phyloP scores from a whole-genome alignment of 30 jellyfish, hydroid and myxozoan genomes.

The Pseudorhiza aurosa region DNA sequence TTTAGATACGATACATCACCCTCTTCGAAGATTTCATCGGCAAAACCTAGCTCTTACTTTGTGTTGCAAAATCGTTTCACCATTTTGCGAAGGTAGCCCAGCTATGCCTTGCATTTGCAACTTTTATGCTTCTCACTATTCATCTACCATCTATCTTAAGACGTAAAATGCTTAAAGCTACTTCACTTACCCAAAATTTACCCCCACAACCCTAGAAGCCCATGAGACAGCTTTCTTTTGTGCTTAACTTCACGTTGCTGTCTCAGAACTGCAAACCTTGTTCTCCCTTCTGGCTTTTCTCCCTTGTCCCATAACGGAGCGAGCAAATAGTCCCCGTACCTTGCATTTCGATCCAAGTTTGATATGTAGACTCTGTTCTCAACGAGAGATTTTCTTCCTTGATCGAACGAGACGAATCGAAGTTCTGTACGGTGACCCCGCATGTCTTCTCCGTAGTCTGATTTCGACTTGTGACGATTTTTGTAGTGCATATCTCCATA shows the following conservation, averaged over 20 bases:
- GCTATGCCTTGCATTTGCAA: too few species aligned
- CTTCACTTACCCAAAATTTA: neutral
- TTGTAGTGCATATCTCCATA: neutral
- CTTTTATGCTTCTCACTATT: too few species aligned
- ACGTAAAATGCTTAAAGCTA: neutral
- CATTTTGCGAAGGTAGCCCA: too few species aligned
- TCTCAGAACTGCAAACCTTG: conserved; percentile 2
- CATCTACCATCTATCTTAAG: too few species aligned
- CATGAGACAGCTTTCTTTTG: conserved; percentile 9
- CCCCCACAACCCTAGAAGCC: conserved; percentile 39
- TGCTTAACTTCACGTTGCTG: neutral
- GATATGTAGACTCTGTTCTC: conserved; percentile 9
- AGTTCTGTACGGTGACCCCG: neutral
- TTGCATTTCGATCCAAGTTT: neutral
- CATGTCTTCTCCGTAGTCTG: neutral
- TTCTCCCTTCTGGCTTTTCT: neutral
- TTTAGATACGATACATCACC: too few species aligned
- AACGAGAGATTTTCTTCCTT: conserved; percentile 1
- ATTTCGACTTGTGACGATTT: neutral
- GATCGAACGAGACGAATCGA: conserved; percentile 24
- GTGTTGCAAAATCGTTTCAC: too few species aligned
- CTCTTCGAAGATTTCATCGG: too few species aligned
- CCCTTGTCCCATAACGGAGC: neutral
- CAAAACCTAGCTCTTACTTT: too few species aligned
- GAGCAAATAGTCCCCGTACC: conserved; percentile 4